A percentile compares a stretch with the other conserved stretches of the same genome.
Evolutionary conservation across 2,113 vertebrate genomes (phyloP).

Genomic region (Festucalex cinctus): DNA sequence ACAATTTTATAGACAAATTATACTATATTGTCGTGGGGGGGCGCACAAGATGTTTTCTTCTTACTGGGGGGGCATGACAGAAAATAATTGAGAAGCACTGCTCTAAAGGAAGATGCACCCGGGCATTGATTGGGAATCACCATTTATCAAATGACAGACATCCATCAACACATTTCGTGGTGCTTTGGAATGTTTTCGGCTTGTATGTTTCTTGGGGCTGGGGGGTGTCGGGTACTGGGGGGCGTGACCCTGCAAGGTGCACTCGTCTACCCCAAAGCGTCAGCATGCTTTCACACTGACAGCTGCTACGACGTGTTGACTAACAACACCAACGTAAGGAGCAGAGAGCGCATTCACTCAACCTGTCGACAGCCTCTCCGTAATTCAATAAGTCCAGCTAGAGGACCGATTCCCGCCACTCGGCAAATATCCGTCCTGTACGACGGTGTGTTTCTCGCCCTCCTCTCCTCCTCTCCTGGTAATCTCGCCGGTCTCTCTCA

Average conservation of each 20-base stretch:
- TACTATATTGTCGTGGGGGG: too few species aligned
- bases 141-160: neutral
- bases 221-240: neutral
- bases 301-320: constrained; percentile 62
- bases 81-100: too few species aligned
- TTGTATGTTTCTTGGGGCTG: neutral
- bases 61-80: too few species aligned
- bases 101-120: neutral
- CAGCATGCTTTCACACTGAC: constrained; percentile 46
- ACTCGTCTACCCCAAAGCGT: constrained; percentile 52
- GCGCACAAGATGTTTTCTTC: too few species aligned
- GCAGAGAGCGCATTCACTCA: constrained; percentile 61
- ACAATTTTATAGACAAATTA: too few species aligned
- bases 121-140: neutral
- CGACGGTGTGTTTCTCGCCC: constrained; percentile 44
- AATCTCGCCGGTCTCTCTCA: constrained; percentile 70
- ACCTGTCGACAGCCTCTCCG: constrained; percentile 68
- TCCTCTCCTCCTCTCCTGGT: constrained; percentile 6
- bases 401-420: constrained; percentile 59
- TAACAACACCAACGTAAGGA: constrained; percentile 54
- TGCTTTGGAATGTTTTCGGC: neutral
- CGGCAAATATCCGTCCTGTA: constrained; percentile 64
- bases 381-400: constrained; percentile 72
- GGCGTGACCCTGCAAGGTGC: constrained; percentile 56
- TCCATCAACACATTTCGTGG: neutral